Evolutionary conservation across 2,797 vertebrate genomes (phyloP), one percentile per base, ranked within the genome.

Genomic region (Streptopelia turtur): DNA sequence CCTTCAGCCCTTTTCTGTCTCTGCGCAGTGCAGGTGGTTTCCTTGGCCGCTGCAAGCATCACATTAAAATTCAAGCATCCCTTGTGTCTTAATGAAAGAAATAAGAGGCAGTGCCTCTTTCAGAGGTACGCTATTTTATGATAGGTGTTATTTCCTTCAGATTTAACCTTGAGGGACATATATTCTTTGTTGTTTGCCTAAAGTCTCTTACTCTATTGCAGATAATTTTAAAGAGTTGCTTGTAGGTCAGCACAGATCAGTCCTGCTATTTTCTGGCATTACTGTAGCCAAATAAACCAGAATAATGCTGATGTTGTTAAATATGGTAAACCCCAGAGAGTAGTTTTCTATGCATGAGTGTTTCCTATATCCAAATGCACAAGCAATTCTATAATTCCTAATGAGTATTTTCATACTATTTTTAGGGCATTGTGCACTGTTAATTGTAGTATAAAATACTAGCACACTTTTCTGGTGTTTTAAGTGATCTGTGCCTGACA

Each of bases 21-120:
- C 74, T 93, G 69, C 59, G 86, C 31, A 66, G 52, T 66, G 70
- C 66, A 76, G 66, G 49, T 69, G 50, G 87, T 82, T 91, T 88
- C 50, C 45, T 94, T 84, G 60, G 49, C 68, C n/a, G 94, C 80
- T 94, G 74, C 77, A 82, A 93, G 49, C 60, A 87, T 64, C 41
- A 35, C 20, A 50, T 64, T 61, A 69, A 60, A 89, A 70, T 50
- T 55, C 16, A 87, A 59, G 50, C 37, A 61, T 60, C 49, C 66
- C 31, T 76, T 83, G 53, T 71, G 50, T 93, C 89, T 86, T 86
- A 90, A 87, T 4, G 20, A 83, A 86, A 68, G 71, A 60, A 77
- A 53, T 37, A 57, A 76, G 50, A 92, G 66, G 53, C 71, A 82
- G 50, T 70, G 53, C 57, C 63, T 91, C 52, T 79, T 56, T 50